A percentile compares a stretch with the other conserved stretches of the same genome.
phyloP scores from a whole-genome alignment of 2,888 invertebrate species.

The Sesia apiformis region DNA sequence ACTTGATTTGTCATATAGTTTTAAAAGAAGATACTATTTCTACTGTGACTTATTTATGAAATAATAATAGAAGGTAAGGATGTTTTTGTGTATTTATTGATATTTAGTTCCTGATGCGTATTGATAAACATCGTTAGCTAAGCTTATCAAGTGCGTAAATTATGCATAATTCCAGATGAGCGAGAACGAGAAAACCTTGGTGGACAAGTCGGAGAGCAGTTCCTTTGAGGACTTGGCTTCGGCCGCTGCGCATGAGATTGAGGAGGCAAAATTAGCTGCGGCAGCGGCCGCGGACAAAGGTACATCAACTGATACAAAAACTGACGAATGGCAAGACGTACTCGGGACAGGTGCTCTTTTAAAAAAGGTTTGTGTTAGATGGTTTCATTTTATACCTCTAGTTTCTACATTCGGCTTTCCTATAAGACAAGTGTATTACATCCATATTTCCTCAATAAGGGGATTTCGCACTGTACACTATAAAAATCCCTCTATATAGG shows the following conservation, averaged over 20 bases:
- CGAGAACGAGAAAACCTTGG: conserved; percentile 53
- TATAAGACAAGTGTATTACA: too few species aligned
- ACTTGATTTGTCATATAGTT: conserved; percentile 47
- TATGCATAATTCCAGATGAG: conserved; percentile 58
- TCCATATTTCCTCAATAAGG: too few species aligned
- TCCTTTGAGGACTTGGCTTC: conserved; percentile 78
- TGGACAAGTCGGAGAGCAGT: conserved; percentile 78
- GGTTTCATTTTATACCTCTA: too few species aligned
- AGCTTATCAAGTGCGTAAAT: conserved; percentile 24
- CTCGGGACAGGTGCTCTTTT: conserved; percentile 84
- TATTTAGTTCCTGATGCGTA: not conserved
- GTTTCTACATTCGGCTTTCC: too few species aligned
- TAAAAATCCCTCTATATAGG: too few species aligned
- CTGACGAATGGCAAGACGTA: conserved; percentile 82
- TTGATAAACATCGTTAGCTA: conserved; percentile 38
- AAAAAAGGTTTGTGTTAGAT: conserved; percentile 55
- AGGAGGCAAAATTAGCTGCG: conserved; percentile 59
- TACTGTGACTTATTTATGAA: too few species aligned
- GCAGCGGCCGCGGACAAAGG: conserved; percentile 39
- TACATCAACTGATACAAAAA: conserved; percentile 33
- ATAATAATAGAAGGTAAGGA: too few species aligned
- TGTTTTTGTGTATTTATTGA: too few species aligned
- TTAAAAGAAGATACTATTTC: not conserved
- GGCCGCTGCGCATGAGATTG: conserved; percentile 72
- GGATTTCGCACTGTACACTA: too few species aligned